Base-by-base conservation (phyloP, 2,888 invertebrate genomes). In the Platerodrilus igneus region DNA sequence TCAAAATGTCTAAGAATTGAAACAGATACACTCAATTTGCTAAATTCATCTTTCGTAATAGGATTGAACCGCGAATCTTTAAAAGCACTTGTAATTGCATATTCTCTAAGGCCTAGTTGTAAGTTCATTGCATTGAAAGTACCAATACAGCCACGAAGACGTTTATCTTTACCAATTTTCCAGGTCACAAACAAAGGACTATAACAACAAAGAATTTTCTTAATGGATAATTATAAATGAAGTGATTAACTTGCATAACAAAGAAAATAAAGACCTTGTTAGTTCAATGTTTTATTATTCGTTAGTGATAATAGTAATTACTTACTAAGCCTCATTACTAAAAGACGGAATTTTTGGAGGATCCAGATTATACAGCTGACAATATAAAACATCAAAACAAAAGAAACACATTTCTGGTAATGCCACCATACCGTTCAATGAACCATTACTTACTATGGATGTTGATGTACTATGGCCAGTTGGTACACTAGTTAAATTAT, bases 141-240 rank as follows among this genome's bases (percentile, higher is more conserved):
- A 45, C 99, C 99, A 65, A 99, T 99, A 72, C 99, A 99, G 32
- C 99, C 99, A 51, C 99, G 81, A 47, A 99, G 78, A 51, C 93
- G 82, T 62, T 90, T 86, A 64, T 95, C 95, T 65, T 89, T 86
- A 34, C 97, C 99, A 64, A 93, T 92, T 72, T 93, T 91, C 99
- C 99, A 99, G 47, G 99, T 99, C 52, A 99, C 99, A 76, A 99
- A 99, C 64, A 99, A 76, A 37, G 99, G 99, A 71, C 93, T 93
- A n/a, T n/a, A n/a, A 51, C 21, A 62, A 53, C n/a, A 57, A 60
- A 47, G 55, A 50, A n/a, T n/a, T n/a, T 3, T 28, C 9, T 14
- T 11, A 11, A 10, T 9, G 15, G 20, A 19, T 13, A 31, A 31
- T 13, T 31, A 18, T n/a, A 20, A 2, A 15, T 8, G 8, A 29